phyloP scores from a whole-genome alignment of 2,888 invertebrate species.

The Drosophila limbata region DNA sequence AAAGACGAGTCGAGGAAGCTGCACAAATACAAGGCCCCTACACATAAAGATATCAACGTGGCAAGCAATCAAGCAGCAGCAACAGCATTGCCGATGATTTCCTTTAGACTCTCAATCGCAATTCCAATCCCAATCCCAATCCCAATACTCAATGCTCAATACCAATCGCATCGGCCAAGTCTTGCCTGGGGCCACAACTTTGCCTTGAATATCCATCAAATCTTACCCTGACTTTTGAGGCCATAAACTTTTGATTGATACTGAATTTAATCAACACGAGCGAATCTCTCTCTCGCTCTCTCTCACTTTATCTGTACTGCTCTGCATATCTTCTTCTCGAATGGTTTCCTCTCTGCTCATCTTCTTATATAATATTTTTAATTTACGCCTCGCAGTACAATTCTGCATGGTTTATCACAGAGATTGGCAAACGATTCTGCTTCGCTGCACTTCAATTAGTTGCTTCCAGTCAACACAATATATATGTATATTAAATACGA shows the following conservation, averaged over 20 bases:
- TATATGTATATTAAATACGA: conserved; percentile 26
- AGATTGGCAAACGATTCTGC: conserved; percentile 80
- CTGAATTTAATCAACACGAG: conserved; percentile 80
- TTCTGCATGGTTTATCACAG: conserved; percentile 81
- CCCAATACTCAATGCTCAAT: conserved; percentile 24
- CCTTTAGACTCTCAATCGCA: conserved; percentile 49
- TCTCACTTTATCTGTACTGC: conserved; percentile 1
- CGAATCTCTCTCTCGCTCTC: conserved; percentile 32
- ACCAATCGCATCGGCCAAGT: conserved; percentile 33
- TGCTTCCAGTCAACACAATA: conserved; percentile 64
- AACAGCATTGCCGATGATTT: conserved; percentile 63
- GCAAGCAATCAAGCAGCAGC: conserved; percentile 72
- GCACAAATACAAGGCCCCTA: conserved; percentile 66
- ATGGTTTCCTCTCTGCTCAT: conserved; percentile 20
- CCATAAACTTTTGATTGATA: conserved; percentile 82
- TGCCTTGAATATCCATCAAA: conserved; percentile 75
- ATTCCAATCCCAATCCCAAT: conserved; percentile 27
- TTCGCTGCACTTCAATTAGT: conserved; percentile 79
- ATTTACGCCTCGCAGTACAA: conserved; percentile 76
- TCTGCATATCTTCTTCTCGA: conserved; percentile 23
- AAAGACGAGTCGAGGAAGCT: conserved; percentile 59
- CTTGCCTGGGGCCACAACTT: conserved; percentile 58
- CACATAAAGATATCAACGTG: conserved; percentile 73
- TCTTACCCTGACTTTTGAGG: conserved; percentile 75
- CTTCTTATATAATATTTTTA: conserved; percentile 72